Base-by-base conservation (phyloP, 2,888 invertebrate species). In the Drosophila suboccidentalis region DNA sequence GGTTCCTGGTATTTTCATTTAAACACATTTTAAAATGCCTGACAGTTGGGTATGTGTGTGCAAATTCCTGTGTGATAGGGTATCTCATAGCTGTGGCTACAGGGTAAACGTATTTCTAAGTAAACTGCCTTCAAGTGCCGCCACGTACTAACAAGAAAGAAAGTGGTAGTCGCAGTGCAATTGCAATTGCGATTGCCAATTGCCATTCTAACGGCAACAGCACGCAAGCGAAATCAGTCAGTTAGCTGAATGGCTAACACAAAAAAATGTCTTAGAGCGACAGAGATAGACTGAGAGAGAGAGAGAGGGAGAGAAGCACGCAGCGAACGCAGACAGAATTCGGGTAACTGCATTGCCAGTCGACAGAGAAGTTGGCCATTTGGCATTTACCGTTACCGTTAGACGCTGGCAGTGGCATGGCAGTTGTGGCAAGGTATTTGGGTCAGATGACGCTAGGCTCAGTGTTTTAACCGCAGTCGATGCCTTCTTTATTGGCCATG, bases 291-390 rank as follows among this genome's bases (percentile, higher is more conserved):
- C 26, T 26, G 6, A 47, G 8, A 9, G 34, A 19, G 19, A 34
- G 8, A 9, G 34, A 34, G 32, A n/a, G 19, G n/a, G 6, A 15
- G n/a, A 32, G 29, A 19, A 13, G 19, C 36, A 36, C 44, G 59
- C 51, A 39, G 10, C 34, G 53, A 51, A 68, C 55, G 71, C 61
- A 69, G 76, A 70, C 70, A 71, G 76, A 88, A 82, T 87, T 82
- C 87, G 87, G 81, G 80, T 90, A 88, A 86, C 77, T 83, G 80
- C 86, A 79, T 72, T 79, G 75, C 59, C 64, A 68, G 68, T 69
- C 38, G 22, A 22, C 19, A 36, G 19, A 36, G 50, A 60, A 51
- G 72, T 73, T 70, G 65, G 71, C 85, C 69, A 70, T 85, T 82
- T 81, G 85, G 61, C 82, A 71, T 71, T 82, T 75, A 79, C 67